Conservation (phyloP, 2,113 vertebrate species). For the Caretta caretta region DNA sequence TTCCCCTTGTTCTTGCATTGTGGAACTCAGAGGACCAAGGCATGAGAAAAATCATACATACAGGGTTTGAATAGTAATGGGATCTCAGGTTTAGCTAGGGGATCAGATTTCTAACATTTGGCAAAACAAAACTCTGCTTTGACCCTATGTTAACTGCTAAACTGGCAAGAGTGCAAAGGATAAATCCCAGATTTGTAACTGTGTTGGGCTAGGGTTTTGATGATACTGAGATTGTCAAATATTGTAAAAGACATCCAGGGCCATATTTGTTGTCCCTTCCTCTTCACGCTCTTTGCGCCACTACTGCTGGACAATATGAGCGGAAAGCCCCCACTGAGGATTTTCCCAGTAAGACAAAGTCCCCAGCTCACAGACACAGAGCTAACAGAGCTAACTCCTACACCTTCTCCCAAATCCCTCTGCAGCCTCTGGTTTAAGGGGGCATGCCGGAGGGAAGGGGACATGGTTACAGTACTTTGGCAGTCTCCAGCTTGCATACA, state of each 20-base stretch:
- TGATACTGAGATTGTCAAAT: neutral
- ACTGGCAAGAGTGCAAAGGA: neutral
- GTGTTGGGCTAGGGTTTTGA: neutral
- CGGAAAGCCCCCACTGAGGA: neutral
- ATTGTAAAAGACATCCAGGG: neutral
- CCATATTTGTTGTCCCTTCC: neutral
- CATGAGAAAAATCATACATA: neutral
- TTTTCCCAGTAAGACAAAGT: conserved; percentile 15
- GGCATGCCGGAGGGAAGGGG: conserved; percentile 57
- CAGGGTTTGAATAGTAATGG: neutral
- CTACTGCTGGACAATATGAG: conserved; percentile 27
- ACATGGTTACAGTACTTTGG: conserved; percentile 48
- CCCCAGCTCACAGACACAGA: no score
- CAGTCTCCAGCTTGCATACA: conserved; percentile 61
- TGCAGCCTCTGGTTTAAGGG: conserved; percentile 12
- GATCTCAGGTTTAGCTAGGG: neutral
- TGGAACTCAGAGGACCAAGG: neutral
- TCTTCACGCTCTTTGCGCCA: neutral
- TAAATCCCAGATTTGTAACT: neutral
- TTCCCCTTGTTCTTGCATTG: neutral
- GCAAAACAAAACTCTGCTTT: neutral
- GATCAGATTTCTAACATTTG: neutral
- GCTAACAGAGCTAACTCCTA: conserved; percentile 51
- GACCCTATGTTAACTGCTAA: neutral
- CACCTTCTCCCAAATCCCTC: conserved; percentile 32